Conservation (phyloP, 2,113 vertebrate genomes). For the Chitala chitala region DNA sequence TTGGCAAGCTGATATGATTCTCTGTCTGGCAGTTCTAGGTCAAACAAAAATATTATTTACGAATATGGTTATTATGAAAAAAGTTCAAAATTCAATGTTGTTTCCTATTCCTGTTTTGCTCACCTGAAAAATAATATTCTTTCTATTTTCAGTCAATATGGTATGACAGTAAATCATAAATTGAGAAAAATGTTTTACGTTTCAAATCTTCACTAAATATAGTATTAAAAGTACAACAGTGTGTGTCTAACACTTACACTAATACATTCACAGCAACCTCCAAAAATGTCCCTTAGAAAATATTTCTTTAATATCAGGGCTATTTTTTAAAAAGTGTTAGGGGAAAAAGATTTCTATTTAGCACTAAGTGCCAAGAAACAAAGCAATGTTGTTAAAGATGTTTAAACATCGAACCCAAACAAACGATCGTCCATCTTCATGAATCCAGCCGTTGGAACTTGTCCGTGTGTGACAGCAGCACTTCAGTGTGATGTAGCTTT, state of each 20-base stretch:
- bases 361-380: slow-evolving; percentile 24
- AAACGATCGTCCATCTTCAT: slow-evolving; percentile 28
- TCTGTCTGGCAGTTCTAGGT: slow-evolving; percentile 24
- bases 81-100: slow-evolving; percentile 33
- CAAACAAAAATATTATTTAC: slow-evolving; percentile 54
- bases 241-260: slow-evolving; percentile 49
- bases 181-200: slow-evolving; percentile 48
- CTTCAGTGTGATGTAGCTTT: slow-evolving; percentile 70
- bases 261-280: slow-evolving; percentile 44
- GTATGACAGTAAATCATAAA: neutral
- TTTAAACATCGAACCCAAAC: slow-evolving; percentile 32
- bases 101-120: slow-evolving; percentile 14
- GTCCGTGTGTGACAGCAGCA: slow-evolving; percentile 34
- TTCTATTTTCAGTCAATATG: neutral
- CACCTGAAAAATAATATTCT: neutral
- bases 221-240: slow-evolving; percentile 35
- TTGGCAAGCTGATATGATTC: slow-evolving; percentile 77
- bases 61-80: slow-evolving; percentile 40
- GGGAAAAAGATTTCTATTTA: slow-evolving; percentile 28
- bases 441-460: fast-evolving
- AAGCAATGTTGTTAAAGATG: slow-evolving; percentile 3
- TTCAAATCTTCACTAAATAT: slow-evolving; percentile 51
- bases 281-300: slow-evolving; percentile 30
- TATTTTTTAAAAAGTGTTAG: slow-evolving; percentile 18
- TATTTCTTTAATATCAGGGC: slow-evolving; percentile 27